Conservation (phyloP, 2,888 invertebrate genomes). For the Phytoseiulus persimilis region DNA sequence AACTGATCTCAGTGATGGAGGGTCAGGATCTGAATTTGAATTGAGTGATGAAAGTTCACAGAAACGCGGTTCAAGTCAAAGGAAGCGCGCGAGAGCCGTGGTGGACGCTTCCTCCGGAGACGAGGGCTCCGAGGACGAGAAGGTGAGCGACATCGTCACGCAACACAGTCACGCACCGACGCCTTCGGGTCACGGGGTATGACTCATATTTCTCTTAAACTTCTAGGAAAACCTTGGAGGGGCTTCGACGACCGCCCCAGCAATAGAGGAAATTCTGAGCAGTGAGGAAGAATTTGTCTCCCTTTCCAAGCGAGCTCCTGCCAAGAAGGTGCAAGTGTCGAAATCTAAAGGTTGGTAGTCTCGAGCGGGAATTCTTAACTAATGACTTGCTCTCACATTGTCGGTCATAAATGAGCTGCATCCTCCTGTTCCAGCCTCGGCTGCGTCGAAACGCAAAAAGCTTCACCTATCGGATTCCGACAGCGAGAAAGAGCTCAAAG, state of each 20-base stretch:
- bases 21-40: not conserved
- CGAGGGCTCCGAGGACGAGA: not conserved
- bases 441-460: conserved; percentile 18
- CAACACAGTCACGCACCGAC: not conserved
- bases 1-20: not conserved
- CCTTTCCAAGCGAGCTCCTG: not conserved
- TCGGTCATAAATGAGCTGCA: not conserved
- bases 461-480: conserved; percentile 17
- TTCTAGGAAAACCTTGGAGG: not conserved
- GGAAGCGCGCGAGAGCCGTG: not conserved
- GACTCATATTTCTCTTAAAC: not conserved
- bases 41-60: not conserved
- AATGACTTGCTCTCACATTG: not conserved
- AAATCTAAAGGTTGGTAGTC: not conserved
- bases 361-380: not conserved
- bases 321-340: not conserved
- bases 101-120: not conserved
- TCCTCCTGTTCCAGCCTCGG: not conserved
- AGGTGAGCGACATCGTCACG: not conserved
- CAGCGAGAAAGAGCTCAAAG: not conserved
- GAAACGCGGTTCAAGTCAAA: not conserved
- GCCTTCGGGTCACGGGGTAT: no score
- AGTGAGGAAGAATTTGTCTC: conserved; percentile 7
- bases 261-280: not conserved
- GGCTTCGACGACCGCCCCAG: not conserved